Evolutionary conservation across 37 sponge, comb jelly and placozoan species (phyloP), one percentile per base, ranked within the genome.

Genomic region (Crambe crambe): DNA sequence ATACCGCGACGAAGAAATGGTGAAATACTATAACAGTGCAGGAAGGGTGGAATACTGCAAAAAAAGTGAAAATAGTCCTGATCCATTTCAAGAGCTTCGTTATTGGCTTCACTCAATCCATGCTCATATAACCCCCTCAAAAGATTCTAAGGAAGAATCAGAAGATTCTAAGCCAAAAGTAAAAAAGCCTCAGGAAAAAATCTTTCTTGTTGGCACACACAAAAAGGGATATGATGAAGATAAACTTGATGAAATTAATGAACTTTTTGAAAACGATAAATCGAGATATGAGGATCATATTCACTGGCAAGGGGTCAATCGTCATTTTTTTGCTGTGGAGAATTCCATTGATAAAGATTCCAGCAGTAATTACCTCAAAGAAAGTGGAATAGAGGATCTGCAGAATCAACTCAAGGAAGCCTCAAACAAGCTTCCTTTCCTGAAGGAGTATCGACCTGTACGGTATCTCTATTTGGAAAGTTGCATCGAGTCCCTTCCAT

Each of bases 91-190:
- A 32, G 62, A 85, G 36, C 38, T 90, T 5, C 29, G 73, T 36
- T 90, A 84, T 57, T 90, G 90, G 90, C 23, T 84, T 35, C 76
- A 90, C 39, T 85, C 81, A 17, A 61, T 90, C 30, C 75, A 76
- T 85, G 90, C 81, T 34, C 85, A 84, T 71, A 70, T 75, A 3
- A 42, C 5, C 2, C 51, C 73, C 18, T 17, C 6, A 21, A 18
- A 68, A 68, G 70, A 68, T 9, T 68, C 20, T 27, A n/a, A n/a
- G n/a, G 4, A 68, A 18, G 18, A 54, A 20, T 12, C 12, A 18
- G n/a, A n/a, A n/a, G n/a, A n/a, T n/a, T n/a, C n/a, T n/a, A n/a
- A n/a, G n/a, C n/a, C n/a, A n/a, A n/a, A 12, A 54, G 56, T 12
- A 54, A 54, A 18, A 54, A 32, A 68, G 69, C 6, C 12, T 29